Conservation (phyloP, 2,797 vertebrate genomes). For the Lates japonicus region DNA sequence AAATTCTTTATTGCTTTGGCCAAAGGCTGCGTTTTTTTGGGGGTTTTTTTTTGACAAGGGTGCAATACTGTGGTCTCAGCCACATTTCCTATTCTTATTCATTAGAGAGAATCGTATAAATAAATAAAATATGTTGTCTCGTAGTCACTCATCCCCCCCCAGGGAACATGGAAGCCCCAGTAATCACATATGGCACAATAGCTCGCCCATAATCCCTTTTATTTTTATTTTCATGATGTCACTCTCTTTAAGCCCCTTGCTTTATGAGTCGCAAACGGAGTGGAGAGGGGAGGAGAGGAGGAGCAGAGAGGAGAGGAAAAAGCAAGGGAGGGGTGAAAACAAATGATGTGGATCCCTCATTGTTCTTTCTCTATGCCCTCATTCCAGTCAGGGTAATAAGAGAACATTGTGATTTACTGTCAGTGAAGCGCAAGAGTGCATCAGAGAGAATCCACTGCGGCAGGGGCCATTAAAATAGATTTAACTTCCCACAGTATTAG, state of each 20-base stretch:
- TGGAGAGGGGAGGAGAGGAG: slow-evolving; percentile 68
- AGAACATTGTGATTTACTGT: slow-evolving; percentile 89
- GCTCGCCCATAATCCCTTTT: slow-evolving; percentile 84
- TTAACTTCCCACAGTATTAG: slow-evolving; percentile 88
- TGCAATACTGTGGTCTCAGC: slow-evolving; percentile 49
- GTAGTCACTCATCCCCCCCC: slow-evolving; percentile 76
- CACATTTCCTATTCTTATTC: slow-evolving; percentile 76
- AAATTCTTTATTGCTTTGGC: slow-evolving; percentile 47
- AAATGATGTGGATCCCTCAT: slow-evolving; percentile 88
- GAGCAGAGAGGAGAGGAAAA: slow-evolving; percentile 44
- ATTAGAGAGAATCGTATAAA: slow-evolving; percentile 76
- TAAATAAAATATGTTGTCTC: slow-evolving; percentile 82
- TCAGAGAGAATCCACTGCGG: slow-evolving; percentile 86
- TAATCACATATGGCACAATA: slow-evolving; percentile 85
- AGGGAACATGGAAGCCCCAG: slow-evolving; percentile 78
- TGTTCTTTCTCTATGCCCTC: slow-evolving; percentile 87
- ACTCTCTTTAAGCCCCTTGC: slow-evolving; percentile 84
- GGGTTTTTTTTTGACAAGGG: slow-evolving; percentile 22
- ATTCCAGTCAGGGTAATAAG: slow-evolving; percentile 88
- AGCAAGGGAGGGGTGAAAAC: slow-evolving; percentile 82
- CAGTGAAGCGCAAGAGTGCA: slow-evolving; percentile 86
- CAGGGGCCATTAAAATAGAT: slow-evolving; percentile 88
- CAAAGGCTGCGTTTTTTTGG: slow-evolving; percentile 35
- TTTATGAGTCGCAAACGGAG: slow-evolving; percentile 82
- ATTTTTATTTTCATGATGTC: slow-evolving; percentile 88